phyloP scores from a whole-genome alignment of 2,888 invertebrate genomes.

The Himalopsyche kuldschensis region DNA sequence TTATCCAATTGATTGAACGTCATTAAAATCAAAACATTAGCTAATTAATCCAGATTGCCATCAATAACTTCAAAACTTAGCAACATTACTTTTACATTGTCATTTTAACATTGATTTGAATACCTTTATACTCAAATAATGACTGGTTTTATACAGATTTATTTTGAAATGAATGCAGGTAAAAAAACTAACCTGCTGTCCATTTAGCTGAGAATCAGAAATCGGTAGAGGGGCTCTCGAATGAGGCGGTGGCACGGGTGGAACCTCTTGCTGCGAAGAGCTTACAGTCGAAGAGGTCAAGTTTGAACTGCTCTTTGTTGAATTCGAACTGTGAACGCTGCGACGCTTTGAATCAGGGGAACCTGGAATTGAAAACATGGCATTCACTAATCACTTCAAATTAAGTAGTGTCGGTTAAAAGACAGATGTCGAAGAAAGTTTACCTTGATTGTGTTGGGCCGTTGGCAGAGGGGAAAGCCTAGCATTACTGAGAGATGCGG shows the following conservation, averaged over 20 bases:
- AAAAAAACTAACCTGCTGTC: slow-evolving; percentile 28
- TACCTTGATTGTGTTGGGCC: slow-evolving; percentile 53
- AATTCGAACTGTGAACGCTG: slow-evolving; percentile 70
- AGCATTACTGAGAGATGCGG: slow-evolving; percentile 57
- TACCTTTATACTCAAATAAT: neutral
- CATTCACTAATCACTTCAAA: neutral
- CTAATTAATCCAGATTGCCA: too few species aligned
- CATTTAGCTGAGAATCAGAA: neutral
- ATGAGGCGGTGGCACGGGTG: slow-evolving; percentile 30
- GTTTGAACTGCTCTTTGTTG: slow-evolving; percentile 79
- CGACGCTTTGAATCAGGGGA: slow-evolving; percentile 57
- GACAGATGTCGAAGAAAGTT: neutral
- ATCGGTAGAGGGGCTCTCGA: slow-evolving; percentile 2
- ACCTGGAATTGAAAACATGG: slow-evolving; percentile 43
- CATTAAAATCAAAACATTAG: too few species aligned
- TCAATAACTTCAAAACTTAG: too few species aligned
- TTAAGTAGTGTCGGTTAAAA: neutral
- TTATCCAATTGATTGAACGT: too few species aligned
- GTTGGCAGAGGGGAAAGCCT: slow-evolving; percentile 45
- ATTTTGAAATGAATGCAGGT: slow-evolving; percentile 9
- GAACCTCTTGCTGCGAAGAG: slow-evolving; percentile 48
- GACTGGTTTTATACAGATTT: neutral
- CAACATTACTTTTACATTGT: too few species aligned
- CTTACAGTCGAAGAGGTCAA: slow-evolving; percentile 71
- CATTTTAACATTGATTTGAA: neutral